Evolutionary conservation across 1,140 invertebrate genomes (phyloP).

Genomic region (Amyelois transitella): DNA sequence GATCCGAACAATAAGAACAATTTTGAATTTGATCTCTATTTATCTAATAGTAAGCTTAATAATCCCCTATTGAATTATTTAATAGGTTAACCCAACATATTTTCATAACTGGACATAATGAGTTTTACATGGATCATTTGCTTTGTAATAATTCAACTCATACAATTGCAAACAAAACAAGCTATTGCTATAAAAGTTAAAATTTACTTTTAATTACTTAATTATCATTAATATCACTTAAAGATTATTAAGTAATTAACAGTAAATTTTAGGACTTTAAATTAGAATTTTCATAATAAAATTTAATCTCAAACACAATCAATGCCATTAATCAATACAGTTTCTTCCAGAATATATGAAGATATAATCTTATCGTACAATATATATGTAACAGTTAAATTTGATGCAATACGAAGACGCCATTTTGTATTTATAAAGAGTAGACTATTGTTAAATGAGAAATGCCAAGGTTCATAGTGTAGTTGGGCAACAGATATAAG

Average conservation of each 20-base stretch:
- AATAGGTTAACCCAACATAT: constrained; percentile 8
- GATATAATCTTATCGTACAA: too few species aligned
- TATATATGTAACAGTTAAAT: neutral
- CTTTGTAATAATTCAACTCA: too few species aligned
- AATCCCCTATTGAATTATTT: neutral
- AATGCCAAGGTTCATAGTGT: constrained; percentile 11
- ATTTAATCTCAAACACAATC: too few species aligned
- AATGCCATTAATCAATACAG: too few species aligned
- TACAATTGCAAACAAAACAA: too few species aligned
- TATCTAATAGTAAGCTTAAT: neutral
- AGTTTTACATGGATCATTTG: neutral
- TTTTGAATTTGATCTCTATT: neutral
- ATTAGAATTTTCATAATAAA: too few species aligned
- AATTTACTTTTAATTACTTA: too few species aligned
- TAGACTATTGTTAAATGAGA: constrained; percentile 8
- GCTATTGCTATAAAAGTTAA: too few species aligned
- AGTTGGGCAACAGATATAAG: constrained; percentile 9
- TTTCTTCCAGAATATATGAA: too few species aligned
- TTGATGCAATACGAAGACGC: neutral
- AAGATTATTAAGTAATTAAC: too few species aligned
- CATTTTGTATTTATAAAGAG: constrained; percentile 6
- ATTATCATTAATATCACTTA: too few species aligned
- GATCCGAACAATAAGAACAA: neutral
- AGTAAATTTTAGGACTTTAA: too few species aligned
- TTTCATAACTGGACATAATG: neutral